Evolutionary conservation across 35 echinoderm and acorn worm species (phyloP), one percentile per base, ranked within the genome.

Genomic region (Stichopus chloronotus): DNA sequence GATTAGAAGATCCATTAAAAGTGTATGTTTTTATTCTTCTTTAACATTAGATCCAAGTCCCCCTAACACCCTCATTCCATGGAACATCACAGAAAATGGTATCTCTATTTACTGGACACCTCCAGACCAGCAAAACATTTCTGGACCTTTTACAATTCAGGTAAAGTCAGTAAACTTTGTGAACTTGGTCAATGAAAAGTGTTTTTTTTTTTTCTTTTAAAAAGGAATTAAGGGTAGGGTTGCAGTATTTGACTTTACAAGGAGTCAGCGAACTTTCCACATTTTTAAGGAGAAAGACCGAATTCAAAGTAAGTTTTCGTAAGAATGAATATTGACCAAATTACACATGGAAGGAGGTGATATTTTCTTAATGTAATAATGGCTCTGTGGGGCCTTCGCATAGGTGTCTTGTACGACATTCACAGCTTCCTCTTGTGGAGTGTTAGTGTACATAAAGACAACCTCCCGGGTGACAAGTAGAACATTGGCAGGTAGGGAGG

Each of bases 371-470:
- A 4, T 77, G 9, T 19, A 19, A 25, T 78, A 78, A 25, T 25
- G 6, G 76, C 76, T 78, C 52, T 78, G 76, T 43, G 76, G 2
- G 76, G 76, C 16, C 52, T 22, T 19, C 76, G 76, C 12, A 78
- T 78, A 78, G 9, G 9, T 19, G 23, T 78, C 21, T 78, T 78
- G 76, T 78, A 78, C 5, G 76, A 13, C 72, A 76, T 76, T 16
- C 72, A 76, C 0, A 76, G 76, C 76, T 78, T 78, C 76, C 76
- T 78, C 21, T 78, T 78, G 21, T 78, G 76, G 76, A 22, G 76
- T 20, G 76, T 78, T 78, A 9, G 76, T 21, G 76, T 78, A 78
- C 76, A 78, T 25, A 43, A 0, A 43, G 30, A 78, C 76, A 25
- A 5, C 76, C 8, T 78, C 76, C 9, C n/a, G 19, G 76, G n/a